Percentiles rank a stretch among this genome's conserved stretches.
Conservation (phyloP, 2,113 vertebrate genomes). For the Morphnarchus princeps region DNA sequence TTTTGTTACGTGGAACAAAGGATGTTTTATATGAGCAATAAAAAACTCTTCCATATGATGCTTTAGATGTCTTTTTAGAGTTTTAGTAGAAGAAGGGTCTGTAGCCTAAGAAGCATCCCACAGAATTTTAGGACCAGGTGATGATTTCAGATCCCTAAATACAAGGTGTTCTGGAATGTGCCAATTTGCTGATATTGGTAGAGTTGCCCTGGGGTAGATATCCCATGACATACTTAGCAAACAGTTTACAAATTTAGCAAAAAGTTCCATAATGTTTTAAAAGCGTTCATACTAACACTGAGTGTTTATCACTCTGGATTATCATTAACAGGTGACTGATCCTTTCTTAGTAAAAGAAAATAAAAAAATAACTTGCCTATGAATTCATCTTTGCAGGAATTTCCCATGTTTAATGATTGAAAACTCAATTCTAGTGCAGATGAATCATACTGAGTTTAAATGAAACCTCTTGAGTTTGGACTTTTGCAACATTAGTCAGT, state of each 20-base stretch:
- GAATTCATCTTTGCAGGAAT: conserved; percentile 58
- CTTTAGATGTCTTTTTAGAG: not conserved
- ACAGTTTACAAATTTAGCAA: not conserved
- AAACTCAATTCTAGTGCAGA: conserved; percentile 47
- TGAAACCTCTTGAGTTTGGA: conserved; percentile 23
- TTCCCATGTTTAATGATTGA: conserved; percentile 51
- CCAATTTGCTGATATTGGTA: not conserved
- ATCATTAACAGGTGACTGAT: not conserved
- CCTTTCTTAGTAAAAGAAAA: conserved; percentile 31
- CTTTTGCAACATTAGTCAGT: conserved; percentile 57
- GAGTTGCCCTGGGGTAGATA: not conserved
- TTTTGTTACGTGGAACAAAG: not conserved
- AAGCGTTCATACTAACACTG: not conserved
- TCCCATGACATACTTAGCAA: not conserved
- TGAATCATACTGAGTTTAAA: conserved; percentile 58
- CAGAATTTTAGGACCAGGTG: not conserved
- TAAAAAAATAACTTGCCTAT: not conserved
- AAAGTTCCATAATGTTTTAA: not conserved
- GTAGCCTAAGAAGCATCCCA: not conserved
- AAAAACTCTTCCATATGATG: not conserved
- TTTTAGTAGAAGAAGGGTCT: not conserved
- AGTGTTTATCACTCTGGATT: not conserved
- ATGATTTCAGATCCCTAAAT: not conserved
- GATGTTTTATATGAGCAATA: not conserved
- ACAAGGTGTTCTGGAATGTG: not conserved